Evolutionary conservation across 2,113 vertebrate genomes (phyloP), one percentile per base, ranked within the genome.

Genomic region (Zosterops pallidus): DNA sequence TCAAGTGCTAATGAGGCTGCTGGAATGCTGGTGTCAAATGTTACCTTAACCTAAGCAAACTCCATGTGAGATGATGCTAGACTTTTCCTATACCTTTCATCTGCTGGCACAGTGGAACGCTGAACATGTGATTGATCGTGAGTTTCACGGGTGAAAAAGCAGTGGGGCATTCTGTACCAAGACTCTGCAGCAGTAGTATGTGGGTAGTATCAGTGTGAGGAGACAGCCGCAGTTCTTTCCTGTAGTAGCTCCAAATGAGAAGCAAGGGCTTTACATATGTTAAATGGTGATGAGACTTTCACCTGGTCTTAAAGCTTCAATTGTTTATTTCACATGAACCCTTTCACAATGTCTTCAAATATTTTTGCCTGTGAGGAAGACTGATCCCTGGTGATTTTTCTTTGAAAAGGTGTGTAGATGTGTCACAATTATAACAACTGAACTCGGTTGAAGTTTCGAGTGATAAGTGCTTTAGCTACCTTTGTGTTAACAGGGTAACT

Each of bases 1-100:
- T 92, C 87, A 95, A 81, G 91, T 92, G 90, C 95, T 97, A 90
- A 96, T 95, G 85, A 95, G 84, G 47, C 77, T 95, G 44, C 67
- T 57, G 79, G 70, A 94, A 87, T 74, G 67, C 50, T 81, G 31
- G 59, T 96, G 92, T 95, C 94, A 88, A 95, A 88, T 84, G 83
- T 87, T 96, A 53, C 83, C 44, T 75, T 92, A 90, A 92, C 86
- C 89, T 86, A 68, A 71, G 82, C 64, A 94, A 63, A n/a, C n/a
- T 89, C 60, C 21, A 2, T 42, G 39, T 15, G 83, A 92, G 89
- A 67, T 55, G 46, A 68, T 90, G 83, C 78, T 90, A 80, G 91
- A 62, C 78, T 90, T 86, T 46, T 44, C 67, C 29, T 53, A 1
- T 67, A 33, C 63, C 52, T 92, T 59, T 86, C 39, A 24, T 31